A percentile compares a stretch with the other conserved stretches of the same genome.
phyloP scores from a whole-genome alignment of 2,113 vertebrate species.

The Ursus arctos region DNA sequence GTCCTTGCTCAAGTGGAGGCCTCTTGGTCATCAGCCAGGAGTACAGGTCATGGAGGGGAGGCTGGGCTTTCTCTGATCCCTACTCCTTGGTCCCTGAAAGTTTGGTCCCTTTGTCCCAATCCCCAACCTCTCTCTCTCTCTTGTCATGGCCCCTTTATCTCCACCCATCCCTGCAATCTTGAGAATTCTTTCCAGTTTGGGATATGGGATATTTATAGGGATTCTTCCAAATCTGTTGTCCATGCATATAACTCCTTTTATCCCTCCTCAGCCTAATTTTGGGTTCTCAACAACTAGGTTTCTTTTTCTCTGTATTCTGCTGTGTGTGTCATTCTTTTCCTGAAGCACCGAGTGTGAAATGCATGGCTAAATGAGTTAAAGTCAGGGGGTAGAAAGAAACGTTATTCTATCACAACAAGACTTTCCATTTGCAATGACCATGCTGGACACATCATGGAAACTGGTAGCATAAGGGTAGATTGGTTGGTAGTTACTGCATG shows the following conservation, averaged over 20 bases:
- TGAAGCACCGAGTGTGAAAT: not conserved
- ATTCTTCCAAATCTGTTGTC: not conserved
- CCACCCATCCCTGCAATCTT: not conserved
- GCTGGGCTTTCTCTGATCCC: not conserved
- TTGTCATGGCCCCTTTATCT: not conserved
- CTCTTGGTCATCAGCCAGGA: not conserved
- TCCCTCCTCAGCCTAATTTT: not conserved
- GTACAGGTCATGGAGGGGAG: not conserved
- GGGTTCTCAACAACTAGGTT: not conserved
- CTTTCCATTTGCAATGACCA: not conserved
- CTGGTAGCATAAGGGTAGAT: rapidly evolving
- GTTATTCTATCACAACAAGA: not conserved
- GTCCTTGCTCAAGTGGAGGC: not conserved
- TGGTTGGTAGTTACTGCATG: rapidly evolving
- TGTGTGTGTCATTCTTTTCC: not conserved
- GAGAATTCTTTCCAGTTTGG: not conserved
- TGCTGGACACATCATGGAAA: not conserved
- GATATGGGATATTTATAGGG: not conserved
- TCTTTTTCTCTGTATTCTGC: not conserved
- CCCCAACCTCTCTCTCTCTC: not conserved
- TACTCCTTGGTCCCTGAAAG: not conserved
- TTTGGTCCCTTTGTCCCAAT: not conserved
- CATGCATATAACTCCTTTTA: not conserved
- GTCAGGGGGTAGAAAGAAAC: not conserved
- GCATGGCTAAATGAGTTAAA: not conserved